Evolutionary conservation across 2,113 vertebrate species (phyloP), one percentile per base, ranked within the genome.

Genomic region (Hippotragus niger): DNA sequence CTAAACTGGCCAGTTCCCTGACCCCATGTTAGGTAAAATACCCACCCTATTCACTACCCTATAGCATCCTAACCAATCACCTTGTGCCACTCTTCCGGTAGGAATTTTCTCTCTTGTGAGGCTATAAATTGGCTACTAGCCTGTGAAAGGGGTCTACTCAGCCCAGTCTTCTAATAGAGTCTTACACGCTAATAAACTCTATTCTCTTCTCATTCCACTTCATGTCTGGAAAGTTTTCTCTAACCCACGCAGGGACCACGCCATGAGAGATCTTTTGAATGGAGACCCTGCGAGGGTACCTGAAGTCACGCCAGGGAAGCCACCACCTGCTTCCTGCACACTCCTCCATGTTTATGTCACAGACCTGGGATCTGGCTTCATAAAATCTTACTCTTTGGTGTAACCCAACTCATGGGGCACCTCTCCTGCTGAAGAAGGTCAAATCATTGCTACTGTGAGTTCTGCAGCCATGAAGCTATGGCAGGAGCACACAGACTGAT

Each of bases 151-250:
- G 19, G 67, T 23, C 67, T 71, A 71, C 19, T 71, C 67, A 71
- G n/a, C n/a, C 10, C 5, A 71, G 19, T 40, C 67, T 71, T 71
- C n/a, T 71, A 23, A 40, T 2, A 71, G n/a, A 71, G n/a, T 71
- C 67, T 71, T 71, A 23, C 0, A 0, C 0, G 0, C 17, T 71
- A 40, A 71, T 71, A 40, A 71, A 71, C 67, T 71, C 10, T 40
- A 40, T 71, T 71, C 19, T 71, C n/a, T 71, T 40, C n/a, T 71
- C 67, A 71, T 40, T 40, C 67, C 67, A 71, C n/a, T 23, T 71
- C 67, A 71, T 23, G 19, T 40, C 19, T 71, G n/a, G 19, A 40
- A 71, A 23, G 6, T 6, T 11, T 71, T 71, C 40, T 71, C 67
- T 71, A 71, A 40, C 67, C 19, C n/a, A 40, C 0, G 2, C 19